A percentile compares a stretch with the other conserved stretches of the same genome.
phyloP scores from a whole-genome alignment of 2,888 invertebrate genomes.

The Elmis aenea region DNA sequence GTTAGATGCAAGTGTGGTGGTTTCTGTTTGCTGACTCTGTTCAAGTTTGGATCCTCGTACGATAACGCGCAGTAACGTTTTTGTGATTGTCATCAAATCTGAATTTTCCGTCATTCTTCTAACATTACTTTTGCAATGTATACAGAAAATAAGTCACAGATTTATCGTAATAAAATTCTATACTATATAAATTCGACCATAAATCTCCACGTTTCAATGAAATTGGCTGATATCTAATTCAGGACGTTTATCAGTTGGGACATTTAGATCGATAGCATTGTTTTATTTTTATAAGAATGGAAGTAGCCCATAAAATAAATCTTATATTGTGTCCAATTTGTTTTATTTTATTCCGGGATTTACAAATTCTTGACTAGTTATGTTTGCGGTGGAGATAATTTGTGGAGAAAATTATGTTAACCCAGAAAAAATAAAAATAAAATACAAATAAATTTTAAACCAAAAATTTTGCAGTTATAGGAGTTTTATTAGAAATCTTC shows the following conservation, averaged over 20 bases:
- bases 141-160: slow-evolving; percentile 11
- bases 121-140: slow-evolving; percentile 9
- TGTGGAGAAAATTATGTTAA: no score
- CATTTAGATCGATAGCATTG: slow-evolving; percentile 26
- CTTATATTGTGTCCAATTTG: no score
- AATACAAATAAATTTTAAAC: no score
- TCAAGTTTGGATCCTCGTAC: slow-evolving; percentile 18
- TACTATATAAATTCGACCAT: slow-evolving; percentile 17
- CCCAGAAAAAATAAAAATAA: no score
- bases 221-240: slow-evolving; percentile 30
- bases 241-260: slow-evolving; percentile 25
- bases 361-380: no score
- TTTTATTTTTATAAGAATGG: slow-evolving; percentile 18
- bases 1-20: slow-evolving; percentile 37
- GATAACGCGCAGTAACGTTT: no score
- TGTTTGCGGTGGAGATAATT: no score
- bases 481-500: no score
- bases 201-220: slow-evolving; percentile 20
- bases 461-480: no score
- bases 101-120: slow-evolving; percentile 3
- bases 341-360: no score
- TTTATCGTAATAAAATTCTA: slow-evolving; percentile 20
- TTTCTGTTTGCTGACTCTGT: slow-evolving; percentile 29
- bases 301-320: no score
- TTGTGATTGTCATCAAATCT: slow-evolving; percentile 1